Percentiles rank a stretch among this genome's conserved stretches.
Evolutionary conservation across 1,140 invertebrate species (phyloP).

Genomic region (Caerostris darwini): DNA sequence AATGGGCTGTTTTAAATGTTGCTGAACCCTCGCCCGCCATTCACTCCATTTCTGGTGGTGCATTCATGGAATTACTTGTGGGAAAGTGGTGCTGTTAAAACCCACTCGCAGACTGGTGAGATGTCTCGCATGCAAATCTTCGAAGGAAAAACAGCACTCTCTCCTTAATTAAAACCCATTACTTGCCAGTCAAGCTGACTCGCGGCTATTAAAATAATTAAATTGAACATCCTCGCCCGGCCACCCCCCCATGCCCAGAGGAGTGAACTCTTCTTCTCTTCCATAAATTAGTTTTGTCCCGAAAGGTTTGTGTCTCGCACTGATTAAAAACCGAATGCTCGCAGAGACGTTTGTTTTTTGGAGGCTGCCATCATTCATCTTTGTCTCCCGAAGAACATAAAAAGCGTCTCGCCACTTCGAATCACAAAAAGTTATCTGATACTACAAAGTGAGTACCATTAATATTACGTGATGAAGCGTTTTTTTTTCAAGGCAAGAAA

Average conservation of each 20-base stretch:
- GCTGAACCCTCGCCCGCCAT: too few relatives aligned
- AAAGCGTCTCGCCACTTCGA: background rate
- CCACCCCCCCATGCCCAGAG: background rate
- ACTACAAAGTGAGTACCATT: too few relatives aligned
- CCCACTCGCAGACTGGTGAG: background rate
- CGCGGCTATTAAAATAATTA: constrained; percentile 32
- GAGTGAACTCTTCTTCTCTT: background rate
- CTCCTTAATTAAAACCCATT: background rate
- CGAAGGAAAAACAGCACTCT: background rate
- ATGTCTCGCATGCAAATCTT: background rate
- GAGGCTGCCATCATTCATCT: background rate
- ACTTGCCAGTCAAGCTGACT: background rate
- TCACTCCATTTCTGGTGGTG: too few relatives aligned
- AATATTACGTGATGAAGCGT: too few relatives aligned
- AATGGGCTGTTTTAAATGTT: too few relatives aligned
- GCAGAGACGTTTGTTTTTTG: background rate
- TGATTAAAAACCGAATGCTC: background rate
- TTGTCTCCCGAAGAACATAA: background rate
- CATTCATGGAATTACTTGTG: too few relatives aligned
- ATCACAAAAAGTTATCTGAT: too few relatives aligned
- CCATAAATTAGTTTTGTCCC: background rate
- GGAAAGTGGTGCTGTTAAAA: too few relatives aligned
- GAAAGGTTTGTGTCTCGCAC: background rate
- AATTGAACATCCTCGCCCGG: background rate
- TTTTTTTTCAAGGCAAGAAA: too few relatives aligned